phyloP scores from a whole-genome alignment of 2,888 invertebrate species.

The Encarsia formosa region DNA sequence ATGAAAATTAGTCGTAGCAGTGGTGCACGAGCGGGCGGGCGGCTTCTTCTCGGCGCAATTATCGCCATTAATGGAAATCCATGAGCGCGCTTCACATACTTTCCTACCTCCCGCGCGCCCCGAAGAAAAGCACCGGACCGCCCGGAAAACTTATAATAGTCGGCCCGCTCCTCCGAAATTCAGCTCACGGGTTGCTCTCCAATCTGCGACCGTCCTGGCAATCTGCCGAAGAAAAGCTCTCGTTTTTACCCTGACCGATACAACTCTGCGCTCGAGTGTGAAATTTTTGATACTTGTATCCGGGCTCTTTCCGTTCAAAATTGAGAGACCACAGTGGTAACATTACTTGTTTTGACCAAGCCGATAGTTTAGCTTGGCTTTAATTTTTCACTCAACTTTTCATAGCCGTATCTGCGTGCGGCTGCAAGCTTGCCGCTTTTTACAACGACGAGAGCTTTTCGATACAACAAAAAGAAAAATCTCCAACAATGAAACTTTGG shows the following conservation, averaged over 20 bases:
- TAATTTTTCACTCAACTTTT: no score
- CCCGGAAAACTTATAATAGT: slow-evolving; percentile 37
- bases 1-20: slow-evolving; percentile 19
- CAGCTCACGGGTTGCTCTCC: no score
- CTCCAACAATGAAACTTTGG: slow-evolving; percentile 3
- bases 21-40: not conserved
- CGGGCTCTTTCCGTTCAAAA: no score
- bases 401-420: slow-evolving; percentile 42
- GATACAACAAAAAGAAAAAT: slow-evolving; percentile 6
- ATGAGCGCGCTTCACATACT: slow-evolving; percentile 1
- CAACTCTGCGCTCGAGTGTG: no score
- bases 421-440: slow-evolving; percentile 36
- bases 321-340: no score
- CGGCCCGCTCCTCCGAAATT: slow-evolving; percentile 35
- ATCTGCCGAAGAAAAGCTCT: no score
- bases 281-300: no score
- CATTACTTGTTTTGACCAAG: no score
- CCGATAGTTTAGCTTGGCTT: no score
- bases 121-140: slow-evolving; percentile 10
- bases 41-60: slow-evolving; percentile 6
- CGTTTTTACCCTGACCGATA: no score
- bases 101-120: not conserved
- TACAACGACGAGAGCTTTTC: not conserved
- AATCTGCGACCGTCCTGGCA: no score
- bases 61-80: slow-evolving; percentile 32